Base-by-base conservation (phyloP, 2,888 invertebrate species). In the Noctua fimbriata region DNA sequence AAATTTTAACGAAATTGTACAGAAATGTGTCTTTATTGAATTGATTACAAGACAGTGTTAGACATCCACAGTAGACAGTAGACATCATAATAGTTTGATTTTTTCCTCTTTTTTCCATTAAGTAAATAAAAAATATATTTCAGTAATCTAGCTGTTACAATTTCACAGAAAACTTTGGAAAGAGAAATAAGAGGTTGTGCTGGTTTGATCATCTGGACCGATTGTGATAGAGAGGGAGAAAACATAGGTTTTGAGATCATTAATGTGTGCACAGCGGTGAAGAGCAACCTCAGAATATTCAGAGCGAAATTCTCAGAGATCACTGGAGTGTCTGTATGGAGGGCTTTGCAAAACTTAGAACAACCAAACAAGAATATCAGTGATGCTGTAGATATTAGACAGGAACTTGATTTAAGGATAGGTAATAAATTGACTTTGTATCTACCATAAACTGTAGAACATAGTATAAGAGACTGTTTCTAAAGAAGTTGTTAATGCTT, bases 221-320 rank as follows among this genome's bases (percentile, higher is more conserved):
- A 99, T 99, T 99, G 99, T 97, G 99, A 99, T 97, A 98, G 99
- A 95, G 99, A 99, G 97, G 99, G 99, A 52, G 99, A 99, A 95
- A 99, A 99, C 94, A 99, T 99, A 93, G 99, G 99, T 0, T 99
- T 98, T 97, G 99, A 99, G 97, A 98, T 99, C 55, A 99, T 99
- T 73, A 95, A 98, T 94, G 99, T 99, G 14, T 99, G 99, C 92
- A 97, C 97, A 82, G 98, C 97, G n/a, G 94, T 98, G 0, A 99
- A 98, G 91, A 98, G 97, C 12, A 98, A 97, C 92, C 96, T 99
- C 69, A 93, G 95, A 79, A 95, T 99, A 78, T 98, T 97, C 90
- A 97, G 99, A 89, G 99, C 99, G 5, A 98, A 98, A 92, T 99
- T 99, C 97, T 99, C 99, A 0, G 99, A 99, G 97, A 99, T 99